Conservation (phyloP, 2,113 vertebrate genomes). For the Phalacrocorax brasilianus region DNA sequence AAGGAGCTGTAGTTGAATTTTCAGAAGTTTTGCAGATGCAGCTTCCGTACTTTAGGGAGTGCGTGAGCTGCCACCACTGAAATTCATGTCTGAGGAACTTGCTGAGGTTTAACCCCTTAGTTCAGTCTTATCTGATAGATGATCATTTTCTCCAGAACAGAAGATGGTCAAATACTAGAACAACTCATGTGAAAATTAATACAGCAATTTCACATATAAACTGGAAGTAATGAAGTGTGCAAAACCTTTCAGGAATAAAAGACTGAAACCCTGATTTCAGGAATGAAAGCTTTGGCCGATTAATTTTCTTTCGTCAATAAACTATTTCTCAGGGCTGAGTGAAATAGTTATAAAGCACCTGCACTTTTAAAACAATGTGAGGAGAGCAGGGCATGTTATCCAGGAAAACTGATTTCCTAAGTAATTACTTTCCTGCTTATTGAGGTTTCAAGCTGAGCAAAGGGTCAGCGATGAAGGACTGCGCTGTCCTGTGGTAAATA, state of each 20-base stretch:
- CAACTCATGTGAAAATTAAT: not conserved
- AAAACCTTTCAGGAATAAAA: slow-evolving; percentile 4
- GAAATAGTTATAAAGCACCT: not conserved
- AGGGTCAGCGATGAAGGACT: slow-evolving; percentile 23
- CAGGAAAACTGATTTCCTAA: slow-evolving; percentile 42
- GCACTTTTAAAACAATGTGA: not conserved
- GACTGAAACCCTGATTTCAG: not conserved
- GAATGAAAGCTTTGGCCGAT: not conserved
- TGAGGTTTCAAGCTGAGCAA: not conserved
- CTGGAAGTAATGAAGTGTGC: not conserved
- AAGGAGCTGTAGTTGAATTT: not conserved
- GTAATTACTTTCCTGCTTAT: slow-evolving; percentile 48
- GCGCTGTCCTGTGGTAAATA: not conserved
- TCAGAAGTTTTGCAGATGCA: not conserved
- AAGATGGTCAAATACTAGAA: not conserved
- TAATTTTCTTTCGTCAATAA: slow-evolving; percentile 10
- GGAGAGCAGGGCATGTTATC: not conserved
- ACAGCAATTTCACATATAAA: slow-evolving; percentile 8
- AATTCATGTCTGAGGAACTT: not conserved
- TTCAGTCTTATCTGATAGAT: not conserved
- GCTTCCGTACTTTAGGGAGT: not conserved
- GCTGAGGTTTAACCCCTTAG: not conserved
- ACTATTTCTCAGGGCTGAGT: not conserved
- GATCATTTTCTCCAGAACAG: not conserved
- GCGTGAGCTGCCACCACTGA: not conserved